Evolutionary conservation across 2,797 vertebrate species (phyloP).

Genomic region (Siniperca scherzeri): DNA sequence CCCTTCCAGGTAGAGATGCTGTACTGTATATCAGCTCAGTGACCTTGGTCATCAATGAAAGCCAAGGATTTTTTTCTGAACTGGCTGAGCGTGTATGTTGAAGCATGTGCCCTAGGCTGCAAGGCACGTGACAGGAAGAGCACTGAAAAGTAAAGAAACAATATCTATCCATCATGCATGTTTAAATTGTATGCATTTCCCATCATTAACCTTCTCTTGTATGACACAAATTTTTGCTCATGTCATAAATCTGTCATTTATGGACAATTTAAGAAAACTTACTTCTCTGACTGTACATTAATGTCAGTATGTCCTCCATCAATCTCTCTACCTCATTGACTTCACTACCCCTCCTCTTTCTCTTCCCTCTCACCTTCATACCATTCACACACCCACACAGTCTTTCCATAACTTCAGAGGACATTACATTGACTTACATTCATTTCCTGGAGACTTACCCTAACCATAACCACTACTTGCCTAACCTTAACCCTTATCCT

Average conservation of each 20-base stretch:
- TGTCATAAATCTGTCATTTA: not conserved
- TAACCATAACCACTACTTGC: too few species aligned
- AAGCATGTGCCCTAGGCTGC: not conserved
- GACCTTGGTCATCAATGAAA: constrained; percentile 38
- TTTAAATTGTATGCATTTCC: not conserved
- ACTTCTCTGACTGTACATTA: not conserved
- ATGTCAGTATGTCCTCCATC: not conserved
- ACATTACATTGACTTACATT: too few species aligned
- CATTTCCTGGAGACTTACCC: too few species aligned
- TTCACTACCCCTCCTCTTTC: not conserved
- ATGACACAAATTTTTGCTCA: not conserved
- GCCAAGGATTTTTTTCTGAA: constrained; percentile 23
- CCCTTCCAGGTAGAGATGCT: not conserved
- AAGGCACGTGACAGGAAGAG: not conserved
- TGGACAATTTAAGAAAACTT: not conserved
- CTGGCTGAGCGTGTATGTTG: not conserved
- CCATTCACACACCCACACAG: not conserved
- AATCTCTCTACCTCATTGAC: not conserved
- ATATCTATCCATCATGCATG: not conserved
- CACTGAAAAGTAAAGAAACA: not conserved
- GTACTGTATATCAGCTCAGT: constrained; percentile 3
- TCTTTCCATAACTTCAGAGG: too few species aligned
- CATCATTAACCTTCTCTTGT: not conserved
- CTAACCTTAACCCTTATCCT: too few species aligned
- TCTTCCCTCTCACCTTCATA: not conserved